Evolutionary conservation across 1,140 invertebrate species (phyloP), one percentile per base, ranked within the genome.

Genomic region (Cotesia chilonis): DNA sequence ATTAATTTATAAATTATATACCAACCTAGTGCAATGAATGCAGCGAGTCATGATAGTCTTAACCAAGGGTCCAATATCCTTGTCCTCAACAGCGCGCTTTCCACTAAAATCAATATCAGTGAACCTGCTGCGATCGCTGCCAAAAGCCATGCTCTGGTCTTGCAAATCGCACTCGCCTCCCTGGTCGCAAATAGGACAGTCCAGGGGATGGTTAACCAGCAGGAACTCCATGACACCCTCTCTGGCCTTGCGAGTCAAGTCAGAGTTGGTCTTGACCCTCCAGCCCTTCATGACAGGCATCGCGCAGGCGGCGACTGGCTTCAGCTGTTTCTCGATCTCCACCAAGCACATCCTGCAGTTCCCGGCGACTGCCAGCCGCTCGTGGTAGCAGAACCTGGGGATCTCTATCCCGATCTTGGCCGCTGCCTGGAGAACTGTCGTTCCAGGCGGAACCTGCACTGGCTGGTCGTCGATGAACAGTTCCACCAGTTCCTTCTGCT

Each of bases 11-110:
- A 2, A 28, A 28, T 28, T 28, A 28, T 2, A 2, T 28, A 28
- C 28, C 28, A 28, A 28, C 28, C 98, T 90, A 0, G 98, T 99
- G 85, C 98, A 99, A 83, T 99, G 98, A 83, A 99, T 99, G 85
- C 98, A 99, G 67, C 98, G 91, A 0, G 97, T 99, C 98, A 99
- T 99, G n/a, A 98, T 94, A 1, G 98, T 99, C 86, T 99, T 99
- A 1, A 99, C 93, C 41, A 99, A 86, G 12, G 98, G 98, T 3
- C 98, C 98, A 77, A 99, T 93, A 88, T 99, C 95, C 87, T 99
- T 99, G 84, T 99, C 98, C 88, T 99, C 98, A 1, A 99, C 98
- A 79, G 98, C 98, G 79, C 97, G 94, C 88, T 99, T 99, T 41
- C 98, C 98, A 76, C 92, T 92, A 81, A 94, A 96, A 79, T 96